phyloP scores from a whole-genome alignment of 1,140 invertebrate genomes.

The Papilio dardanus region DNA sequence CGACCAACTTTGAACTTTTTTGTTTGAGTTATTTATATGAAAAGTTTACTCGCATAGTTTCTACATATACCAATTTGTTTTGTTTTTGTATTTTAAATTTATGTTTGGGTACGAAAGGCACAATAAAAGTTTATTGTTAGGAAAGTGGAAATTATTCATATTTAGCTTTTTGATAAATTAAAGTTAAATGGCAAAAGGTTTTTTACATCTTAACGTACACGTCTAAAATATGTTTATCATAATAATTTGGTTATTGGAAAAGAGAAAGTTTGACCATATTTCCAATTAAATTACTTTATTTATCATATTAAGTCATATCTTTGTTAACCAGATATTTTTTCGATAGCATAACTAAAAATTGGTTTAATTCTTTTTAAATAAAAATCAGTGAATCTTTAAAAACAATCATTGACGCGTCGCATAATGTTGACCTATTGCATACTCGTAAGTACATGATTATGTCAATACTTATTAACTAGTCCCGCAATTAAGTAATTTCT shows the following conservation, averaged over 20 bases:
- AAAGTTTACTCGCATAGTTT: constrained; percentile 3
- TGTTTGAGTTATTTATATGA: neutral
- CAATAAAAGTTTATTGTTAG: neutral
- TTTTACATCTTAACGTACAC: neutral
- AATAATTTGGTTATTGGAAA: too few species aligned
- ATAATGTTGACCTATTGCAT: neutral
- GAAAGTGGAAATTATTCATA: neutral
- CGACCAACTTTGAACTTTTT: neutral
- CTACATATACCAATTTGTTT: neutral
- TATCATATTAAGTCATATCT: too few species aligned
- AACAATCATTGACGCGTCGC: too few species aligned
- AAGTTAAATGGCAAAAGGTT: neutral
- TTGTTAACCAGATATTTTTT: too few species aligned
- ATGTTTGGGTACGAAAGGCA: neutral
- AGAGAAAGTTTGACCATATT: too few species aligned
- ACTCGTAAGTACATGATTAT: neutral
- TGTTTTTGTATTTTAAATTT: neutral
- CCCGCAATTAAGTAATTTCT: neutral
- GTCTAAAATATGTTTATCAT: too few species aligned
- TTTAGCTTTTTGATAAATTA: neutral
- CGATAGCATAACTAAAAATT: too few species aligned
- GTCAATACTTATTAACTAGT: constrained; percentile 3
- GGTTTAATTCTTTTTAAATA: too few species aligned
- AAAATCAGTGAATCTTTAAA: too few species aligned
- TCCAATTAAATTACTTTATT: too few species aligned